Percentiles rank a stretch among this genome's conserved stretches.
These are phyloP conservation scores for Pseudonaja textilis DNA, from an alignment of 2,113 vertebrate species.

Conservation along the genomic window DNA sequence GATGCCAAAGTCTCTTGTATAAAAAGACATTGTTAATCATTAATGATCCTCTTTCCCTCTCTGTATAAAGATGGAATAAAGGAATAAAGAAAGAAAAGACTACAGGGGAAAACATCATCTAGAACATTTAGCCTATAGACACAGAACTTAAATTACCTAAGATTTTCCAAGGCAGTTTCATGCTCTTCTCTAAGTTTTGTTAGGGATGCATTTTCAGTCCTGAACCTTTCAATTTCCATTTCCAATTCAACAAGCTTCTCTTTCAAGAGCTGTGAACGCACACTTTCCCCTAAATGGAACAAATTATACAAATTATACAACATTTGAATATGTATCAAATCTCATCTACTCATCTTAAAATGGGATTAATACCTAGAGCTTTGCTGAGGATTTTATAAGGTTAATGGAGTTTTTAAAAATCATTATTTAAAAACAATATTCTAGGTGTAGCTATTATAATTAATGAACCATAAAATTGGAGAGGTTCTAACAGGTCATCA, in stretches of 20 bases:
- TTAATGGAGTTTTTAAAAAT: neutral
- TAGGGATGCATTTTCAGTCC: constrained; percentile 83
- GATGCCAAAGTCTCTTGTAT: neutral
- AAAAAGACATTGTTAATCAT: neutral
- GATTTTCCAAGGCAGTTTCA: constrained; percentile 73
- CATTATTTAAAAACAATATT: neutral
- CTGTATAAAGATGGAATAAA: neutral
- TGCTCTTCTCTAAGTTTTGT: constrained; percentile 82
- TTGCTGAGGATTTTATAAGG: neutral
- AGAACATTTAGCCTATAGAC: neutral
- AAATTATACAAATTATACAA: constrained; percentile 2
- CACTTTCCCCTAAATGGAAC: constrained; percentile 69
- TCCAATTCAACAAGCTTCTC: constrained; percentile 85
- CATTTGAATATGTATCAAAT: neutral
- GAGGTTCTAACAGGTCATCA: neutral
- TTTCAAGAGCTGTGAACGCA: constrained; percentile 80
- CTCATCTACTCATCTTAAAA: neutral
- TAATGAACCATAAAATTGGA: neutral
- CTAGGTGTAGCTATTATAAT: neutral
- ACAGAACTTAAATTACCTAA: constrained; percentile 73
- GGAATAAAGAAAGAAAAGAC: neutral
- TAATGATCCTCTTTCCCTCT: neutral
- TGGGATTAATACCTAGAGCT: neutral
- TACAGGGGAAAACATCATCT: neutral
- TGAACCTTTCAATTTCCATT: constrained; percentile 90